Percentiles rank a stretch among this genome's conserved stretches.
These are phyloP conservation scores for Semaprochilodus insignis DNA, from an alignment of 2,797 vertebrate genomes.

Conservation along the genomic window DNA sequence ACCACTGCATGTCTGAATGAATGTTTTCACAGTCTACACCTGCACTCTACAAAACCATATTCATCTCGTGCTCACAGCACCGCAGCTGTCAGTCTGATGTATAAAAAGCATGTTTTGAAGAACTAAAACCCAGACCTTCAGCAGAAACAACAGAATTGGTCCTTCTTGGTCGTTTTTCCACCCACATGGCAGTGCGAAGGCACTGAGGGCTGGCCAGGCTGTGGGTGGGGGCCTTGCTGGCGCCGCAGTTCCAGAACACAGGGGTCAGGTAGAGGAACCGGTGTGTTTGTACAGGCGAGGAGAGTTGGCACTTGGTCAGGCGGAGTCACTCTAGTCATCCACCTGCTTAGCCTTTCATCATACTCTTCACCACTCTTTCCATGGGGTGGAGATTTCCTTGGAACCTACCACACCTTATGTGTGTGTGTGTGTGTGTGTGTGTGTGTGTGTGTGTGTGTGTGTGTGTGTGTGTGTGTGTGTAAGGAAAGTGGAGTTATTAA, in stretches of 20 bases:
- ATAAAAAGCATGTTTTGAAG: not conserved
- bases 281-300: conserved; percentile 44
- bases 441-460: not conserved
- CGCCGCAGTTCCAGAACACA: conserved; percentile 28
- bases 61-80: not conserved
- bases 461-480: conserved; percentile 23
- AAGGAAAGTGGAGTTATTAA: conserved; percentile 6
- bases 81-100: not conserved
- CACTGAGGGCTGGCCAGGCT: not conserved
- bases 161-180: not conserved
- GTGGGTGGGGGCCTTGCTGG: conserved; percentile 16
- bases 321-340: conserved; percentile 36
- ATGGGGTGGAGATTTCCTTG: conserved; percentile 44
- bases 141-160: not conserved
- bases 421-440: not conserved
- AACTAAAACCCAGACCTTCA: not conserved
- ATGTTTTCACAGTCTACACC: not conserved
- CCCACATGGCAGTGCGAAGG: not conserved
- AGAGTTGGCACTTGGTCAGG: conserved; percentile 27
- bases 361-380: conserved; percentile 24
- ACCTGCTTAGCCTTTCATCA: conserved; percentile 47
- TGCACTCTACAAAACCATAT: not conserved
- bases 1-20: not conserved
- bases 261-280: conserved; percentile 35
- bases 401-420: conserved; percentile 43